Conservation (phyloP, 2,113 vertebrate genomes). For the Stictonetta naevosa region DNA sequence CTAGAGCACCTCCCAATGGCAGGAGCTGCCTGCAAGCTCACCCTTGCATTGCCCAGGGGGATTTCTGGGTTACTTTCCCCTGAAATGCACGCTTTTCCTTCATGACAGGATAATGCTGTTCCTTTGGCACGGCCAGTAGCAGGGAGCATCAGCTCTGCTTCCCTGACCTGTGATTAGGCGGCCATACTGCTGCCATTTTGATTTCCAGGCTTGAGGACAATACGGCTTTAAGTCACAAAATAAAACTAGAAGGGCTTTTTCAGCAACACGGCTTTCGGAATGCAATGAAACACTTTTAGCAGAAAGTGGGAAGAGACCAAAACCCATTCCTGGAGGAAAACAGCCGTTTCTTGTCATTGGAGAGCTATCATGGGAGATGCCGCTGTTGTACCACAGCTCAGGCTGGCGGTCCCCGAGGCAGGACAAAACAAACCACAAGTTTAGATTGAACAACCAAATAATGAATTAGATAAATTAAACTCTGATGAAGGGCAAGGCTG, state of each 20-base stretch:
- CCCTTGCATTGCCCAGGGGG: fast-evolving
- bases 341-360: background rate
- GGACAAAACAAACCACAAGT: background rate
- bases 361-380: background rate
- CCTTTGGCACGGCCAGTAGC: background rate
- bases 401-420: background rate
- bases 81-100: background rate
- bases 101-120: background rate
- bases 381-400: background rate
- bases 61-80: background rate
- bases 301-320: conserved; percentile 21
- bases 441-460: background rate
- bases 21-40: background rate
- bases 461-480: background rate
- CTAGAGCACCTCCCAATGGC: background rate
- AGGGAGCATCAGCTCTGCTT: background rate
- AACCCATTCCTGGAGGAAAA: conserved; percentile 8
- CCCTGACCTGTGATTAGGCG: background rate
- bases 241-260: background rate
- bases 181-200: background rate
- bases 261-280: background rate
- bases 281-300: background rate
- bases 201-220: background rate
- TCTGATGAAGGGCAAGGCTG: background rate
- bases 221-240: background rate